Conservation (phyloP, 1,140 invertebrate species). For the Brachionus plicatilis region DNA sequence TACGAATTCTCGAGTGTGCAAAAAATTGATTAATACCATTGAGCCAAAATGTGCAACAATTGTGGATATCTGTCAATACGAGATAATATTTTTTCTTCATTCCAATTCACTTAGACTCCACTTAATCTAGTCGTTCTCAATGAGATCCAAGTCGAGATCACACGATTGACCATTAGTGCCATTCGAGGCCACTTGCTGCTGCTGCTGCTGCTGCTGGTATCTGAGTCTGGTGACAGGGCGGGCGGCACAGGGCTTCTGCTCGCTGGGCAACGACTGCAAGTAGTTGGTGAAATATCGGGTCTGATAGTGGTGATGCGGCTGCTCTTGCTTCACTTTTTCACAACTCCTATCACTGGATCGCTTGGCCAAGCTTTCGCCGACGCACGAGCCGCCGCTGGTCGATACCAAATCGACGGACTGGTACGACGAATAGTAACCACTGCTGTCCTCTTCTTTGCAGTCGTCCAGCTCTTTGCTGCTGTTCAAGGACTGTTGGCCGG, state of each 20-base stretch:
- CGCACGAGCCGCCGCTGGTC: conserved; percentile 5
- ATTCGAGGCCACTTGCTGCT: background rate
- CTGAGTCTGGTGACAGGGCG: conserved; percentile 14
- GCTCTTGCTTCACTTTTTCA: conserved; percentile 5
- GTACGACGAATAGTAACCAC: conserved; percentile 35
- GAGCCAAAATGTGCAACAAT: background rate
- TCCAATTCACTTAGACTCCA: background rate
- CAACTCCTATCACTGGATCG: background rate
- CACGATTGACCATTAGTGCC: background rate
- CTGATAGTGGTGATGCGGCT: conserved; percentile 29
- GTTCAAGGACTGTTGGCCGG: background rate
- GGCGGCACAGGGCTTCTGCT: background rate
- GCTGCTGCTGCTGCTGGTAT: conserved; percentile 6
- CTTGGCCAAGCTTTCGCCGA: background rate
- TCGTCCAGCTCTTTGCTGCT: conserved; percentile 13
- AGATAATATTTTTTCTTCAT: background rate
- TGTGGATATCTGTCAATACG: background rate
- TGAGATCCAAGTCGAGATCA: conserved; percentile 36
- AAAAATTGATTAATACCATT: background rate
- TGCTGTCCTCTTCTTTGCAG: conserved; percentile 30
- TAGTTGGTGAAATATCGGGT: conserved; percentile 32
- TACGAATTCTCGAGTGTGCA: background rate
- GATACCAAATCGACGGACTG: conserved; percentile 29
- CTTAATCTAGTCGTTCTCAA: conserved; percentile 22
- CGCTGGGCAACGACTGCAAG: background rate